Base-by-base conservation (phyloP, 2,888 invertebrate species). In the Abrostola tripartita region DNA sequence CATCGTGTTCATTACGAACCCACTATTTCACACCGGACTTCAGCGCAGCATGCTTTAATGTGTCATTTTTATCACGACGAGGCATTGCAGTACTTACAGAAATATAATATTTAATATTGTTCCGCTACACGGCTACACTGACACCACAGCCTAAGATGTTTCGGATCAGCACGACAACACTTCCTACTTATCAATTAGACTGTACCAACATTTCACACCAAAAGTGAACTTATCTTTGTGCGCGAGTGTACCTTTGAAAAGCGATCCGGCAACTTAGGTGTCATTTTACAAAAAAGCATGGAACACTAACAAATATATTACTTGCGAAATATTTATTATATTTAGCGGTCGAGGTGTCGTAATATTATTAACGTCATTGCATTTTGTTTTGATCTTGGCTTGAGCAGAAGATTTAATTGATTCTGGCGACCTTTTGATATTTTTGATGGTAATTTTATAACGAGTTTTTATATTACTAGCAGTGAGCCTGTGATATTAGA, bases 111-210 rank as follows among this genome's bases (percentile, higher is more conserved):
- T 8, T 40, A 8, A 42, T 6, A n/a, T 4, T 66, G 69, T 66
- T 74, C 71, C 65, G 57, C 61, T 53, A 37, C 65, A 72, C 71
- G 65, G 57, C 61, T 53, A 37, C 65, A 72, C 65, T 41, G 41
- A n/a, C 68, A 60, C 68, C 75, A 74, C 50, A 55, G 64, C 71
- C 71, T 78, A 76, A 74, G 65, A 86, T 85, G 70, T 61, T 11
- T 63, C 50, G 49, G 68, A 64, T 62, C 52, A 67, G 59, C 50
- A 51, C 42, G 40, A 58, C 47, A 71, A 61, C 77, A 79, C 80
- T 88, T 87, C 88, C 88, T 87, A 83, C 82, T 86, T 78, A 78
- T 77, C 83, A 83, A 85, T 87, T 85, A 84, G 78, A 68, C 54
- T 59, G 65, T 61, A 71, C 77, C 63, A 66, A 68, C 61, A 74